These are phyloP conservation scores for Zaprionus ghesquierei DNA, from an alignment of 1,140 invertebrate genomes.

Conservation along the genomic window DNA sequence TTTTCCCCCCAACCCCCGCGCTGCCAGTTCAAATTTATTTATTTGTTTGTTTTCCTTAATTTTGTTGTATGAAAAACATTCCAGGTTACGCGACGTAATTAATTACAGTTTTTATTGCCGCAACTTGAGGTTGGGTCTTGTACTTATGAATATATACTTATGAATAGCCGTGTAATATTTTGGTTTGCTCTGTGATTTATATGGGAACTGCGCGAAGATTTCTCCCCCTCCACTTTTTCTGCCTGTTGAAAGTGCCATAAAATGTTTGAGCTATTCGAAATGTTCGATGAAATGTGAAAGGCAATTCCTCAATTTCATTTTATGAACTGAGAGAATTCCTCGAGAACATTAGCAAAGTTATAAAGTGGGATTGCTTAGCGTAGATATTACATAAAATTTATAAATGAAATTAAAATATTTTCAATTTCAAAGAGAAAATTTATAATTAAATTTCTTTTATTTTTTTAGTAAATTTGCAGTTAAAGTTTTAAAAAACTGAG, in stretches of 20 bases:
- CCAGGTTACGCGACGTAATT: conserved; percentile 48
- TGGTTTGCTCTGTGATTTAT: conserved; percentile 57
- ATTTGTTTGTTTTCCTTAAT: conserved; percentile 61
- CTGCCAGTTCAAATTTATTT: conserved; percentile 40
- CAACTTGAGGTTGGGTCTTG: conserved; percentile 57
- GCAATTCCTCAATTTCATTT: conserved; percentile 69
- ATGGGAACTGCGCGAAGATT: conserved; percentile 55
- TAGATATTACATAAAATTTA: background rate
- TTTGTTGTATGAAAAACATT: conserved; percentile 45
- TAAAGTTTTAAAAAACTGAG: no score
- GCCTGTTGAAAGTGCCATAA: conserved; percentile 62
- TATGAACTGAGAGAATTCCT: conserved; percentile 62
- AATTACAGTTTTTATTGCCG: conserved; percentile 75
- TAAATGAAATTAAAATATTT: background rate
- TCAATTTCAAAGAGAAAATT: no score
- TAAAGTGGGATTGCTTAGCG: background rate
- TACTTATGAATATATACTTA: conserved; percentile 27
- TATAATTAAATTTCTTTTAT: no score
- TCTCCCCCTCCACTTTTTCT: conserved; percentile 14
- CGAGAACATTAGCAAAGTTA: background rate
- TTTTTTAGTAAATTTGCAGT: no score
- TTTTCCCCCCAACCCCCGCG: background rate
- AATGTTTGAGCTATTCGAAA: conserved; percentile 62
- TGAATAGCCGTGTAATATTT: conserved; percentile 13
- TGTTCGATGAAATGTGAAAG: conserved; percentile 72